A percentile compares a stretch with the other conserved stretches of the same genome.
Evolutionary conservation across 2,797 vertebrate genomes (phyloP).

Genomic region (Potorous gilbertii): DNA sequence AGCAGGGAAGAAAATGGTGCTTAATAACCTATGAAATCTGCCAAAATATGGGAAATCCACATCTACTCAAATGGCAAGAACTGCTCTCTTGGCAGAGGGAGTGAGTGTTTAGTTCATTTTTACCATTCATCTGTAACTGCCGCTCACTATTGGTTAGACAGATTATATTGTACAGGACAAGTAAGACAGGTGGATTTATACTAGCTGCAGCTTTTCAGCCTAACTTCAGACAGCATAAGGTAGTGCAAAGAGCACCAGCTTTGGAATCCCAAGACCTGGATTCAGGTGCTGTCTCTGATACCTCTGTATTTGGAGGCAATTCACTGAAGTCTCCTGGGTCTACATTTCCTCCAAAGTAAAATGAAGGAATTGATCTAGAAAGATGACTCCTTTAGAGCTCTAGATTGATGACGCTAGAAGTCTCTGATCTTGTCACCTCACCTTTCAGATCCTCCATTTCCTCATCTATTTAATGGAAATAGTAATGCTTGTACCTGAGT

Average conservation of each 20-base stretch:
- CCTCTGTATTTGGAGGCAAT: background rate
- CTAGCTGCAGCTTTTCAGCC: too few species aligned
- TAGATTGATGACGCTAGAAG: background rate
- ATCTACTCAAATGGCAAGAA: background rate
- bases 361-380: background rate
- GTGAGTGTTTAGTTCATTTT: background rate
- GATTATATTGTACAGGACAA: background rate
- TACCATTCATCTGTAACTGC: background rate
- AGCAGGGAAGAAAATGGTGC: conserved; percentile 18
- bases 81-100: background rate
- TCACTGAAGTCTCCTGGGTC: background rate
- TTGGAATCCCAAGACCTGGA: background rate
- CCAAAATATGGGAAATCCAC: background rate
- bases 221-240: background rate
- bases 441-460: background rate
- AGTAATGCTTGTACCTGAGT: background rate
- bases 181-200: background rate
- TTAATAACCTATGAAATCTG: conserved; percentile 24
- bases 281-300: background rate
- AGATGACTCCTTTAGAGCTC: background rate
- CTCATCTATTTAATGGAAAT: background rate
- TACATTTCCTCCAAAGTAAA: background rate
- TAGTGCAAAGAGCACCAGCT: background rate
- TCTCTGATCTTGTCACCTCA: background rate
- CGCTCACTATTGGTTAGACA: background rate